Evolutionary conservation across 2,113 vertebrate species (phyloP), one percentile per base, ranked within the genome.

Genomic region (Gobio gobio): DNA sequence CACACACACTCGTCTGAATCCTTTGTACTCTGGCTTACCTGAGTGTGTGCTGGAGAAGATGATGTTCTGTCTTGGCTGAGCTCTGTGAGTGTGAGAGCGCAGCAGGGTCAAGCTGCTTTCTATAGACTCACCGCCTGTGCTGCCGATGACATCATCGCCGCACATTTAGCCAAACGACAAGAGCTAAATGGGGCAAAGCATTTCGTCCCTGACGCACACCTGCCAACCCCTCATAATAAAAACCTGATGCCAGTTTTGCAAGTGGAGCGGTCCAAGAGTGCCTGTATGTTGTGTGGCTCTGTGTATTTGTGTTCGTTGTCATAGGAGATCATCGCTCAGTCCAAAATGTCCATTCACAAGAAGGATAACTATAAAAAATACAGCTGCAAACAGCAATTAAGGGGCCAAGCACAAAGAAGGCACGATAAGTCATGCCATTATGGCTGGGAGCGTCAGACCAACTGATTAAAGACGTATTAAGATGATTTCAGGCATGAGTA

Each of bases 81-180:
- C 54, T 66, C 2, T 89, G 85, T 87, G 75, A 20, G 83, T 90
- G 73, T 79, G 88, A 90, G 89, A 83, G 77, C 80, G 77, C 40
- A 77, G 64, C 56, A 66, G 83, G 83, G 22, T 40, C 47, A 26
- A 58, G 73, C 70, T 83, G 78, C 88, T 76, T 89, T 83, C 87
- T 92, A 91, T 90, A 86, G 51, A 81, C 86, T 63, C 51, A 87
- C 90, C 90, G 81, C 89, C 89, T 24, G 26, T 66, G 12, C 47
- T 49, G 47, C 73, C 2, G 36, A 90, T 95, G 91, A 94, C 89
- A 92, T 95, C 94, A 95, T 83, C 2, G 9, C 54, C 80, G 88
- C 93, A 94, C 93, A 92, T 94, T 95, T 94, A 92, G 91, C 91
- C 85, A 82, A 88, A 87, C 77, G 79, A 75, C 47, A 84, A 45